Conservation (phyloP, 2,888 invertebrate species). For the Agrochola lychnidis region DNA sequence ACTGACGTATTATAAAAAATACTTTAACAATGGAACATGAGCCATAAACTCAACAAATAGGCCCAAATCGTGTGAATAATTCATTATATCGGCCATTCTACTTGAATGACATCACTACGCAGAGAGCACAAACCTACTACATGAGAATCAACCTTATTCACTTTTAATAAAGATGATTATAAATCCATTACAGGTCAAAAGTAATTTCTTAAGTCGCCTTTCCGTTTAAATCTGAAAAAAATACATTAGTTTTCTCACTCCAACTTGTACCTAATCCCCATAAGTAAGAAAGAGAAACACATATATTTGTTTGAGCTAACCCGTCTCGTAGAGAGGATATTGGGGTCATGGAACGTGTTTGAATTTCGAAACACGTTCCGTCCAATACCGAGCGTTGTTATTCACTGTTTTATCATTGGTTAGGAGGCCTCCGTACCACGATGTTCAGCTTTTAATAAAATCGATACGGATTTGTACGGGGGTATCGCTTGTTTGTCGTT, state of each 20-base stretch:
- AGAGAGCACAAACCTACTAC: conserved; percentile 24
- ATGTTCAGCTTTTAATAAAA: conserved; percentile 70
- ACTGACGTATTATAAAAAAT: conserved; percentile 53
- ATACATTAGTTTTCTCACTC: conserved; percentile 75
- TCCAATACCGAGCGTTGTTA: conserved; percentile 87
- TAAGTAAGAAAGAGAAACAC: conserved; percentile 78
- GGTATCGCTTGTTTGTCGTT: conserved; percentile 71
- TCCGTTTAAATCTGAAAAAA: conserved; percentile 74
- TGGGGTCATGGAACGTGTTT: conserved; percentile 90
- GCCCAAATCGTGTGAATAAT: conserved; percentile 75
- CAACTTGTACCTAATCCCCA: conserved; percentile 64
- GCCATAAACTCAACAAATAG: conserved; percentile 66
- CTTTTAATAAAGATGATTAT: conserved; percentile 69
- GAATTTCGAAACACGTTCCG: conserved; percentile 88
- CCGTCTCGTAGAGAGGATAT: conserved; percentile 77
- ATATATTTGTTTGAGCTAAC: conserved; percentile 72
- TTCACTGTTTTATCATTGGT: conserved; percentile 84
- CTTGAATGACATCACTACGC: conserved; percentile 71
- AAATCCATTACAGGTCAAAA: conserved; percentile 71
- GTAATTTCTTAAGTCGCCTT: conserved; percentile 76
- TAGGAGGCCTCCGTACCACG: conserved; percentile 79
- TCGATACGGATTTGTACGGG: conserved; percentile 77
- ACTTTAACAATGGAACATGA: conserved; percentile 50
- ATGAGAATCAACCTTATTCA: conserved; percentile 53
- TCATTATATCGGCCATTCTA: conserved; percentile 79